Evolutionary conservation across 2,113 vertebrate genomes (phyloP), one percentile per base, ranked within the genome.

Genomic region (Phoenicopterus ruber): DNA sequence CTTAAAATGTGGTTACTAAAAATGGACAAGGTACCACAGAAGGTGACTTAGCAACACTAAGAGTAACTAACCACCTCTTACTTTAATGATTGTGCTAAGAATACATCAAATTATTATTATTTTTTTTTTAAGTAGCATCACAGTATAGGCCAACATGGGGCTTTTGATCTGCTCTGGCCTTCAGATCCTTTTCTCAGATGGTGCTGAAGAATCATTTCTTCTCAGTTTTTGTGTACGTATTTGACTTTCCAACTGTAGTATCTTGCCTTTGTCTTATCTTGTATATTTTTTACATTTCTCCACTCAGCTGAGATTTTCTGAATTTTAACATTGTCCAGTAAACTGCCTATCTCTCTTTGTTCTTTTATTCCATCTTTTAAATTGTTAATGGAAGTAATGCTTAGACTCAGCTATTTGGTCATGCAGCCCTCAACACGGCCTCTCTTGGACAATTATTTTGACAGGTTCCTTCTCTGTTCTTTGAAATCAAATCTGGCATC

Each of bases 401-500:
- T 82, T 92, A 66, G 28, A 78, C 46, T 34, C 13, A 58, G 34
- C 12, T 88, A 61, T 70, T 70, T 78, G 91, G 36, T 12, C 28
- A 49, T 44, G 34, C 9, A 84, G 59, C 84, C 49, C 77, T 81
- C 72, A 93, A 66, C 6, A 4, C 49, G 72, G 67, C 46, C 84
- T 94, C 25, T 80, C 38, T 72, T 0, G 17, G 46, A 81, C 31
- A 34, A 69, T 65, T 94, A 88, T 91, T 96, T 93, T 93, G 72
- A 93, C 62, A 89, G 18, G 20, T 86, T 86, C 10, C 36, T 94
- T 73, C 76, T 88, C 67, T 70, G 59, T 59, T 86, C 71, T 86
- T 97, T 94, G 92, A 95, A 95, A 95, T 89, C 10, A 94, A 94
- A 84, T 66, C 83, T 81, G 40, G 24, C 21, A 86, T 89, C 31